Evolutionary conservation across 2,888 invertebrate genomes (phyloP), one percentile per base, ranked within the genome.

Genomic region (Selenia dentaria): DNA sequence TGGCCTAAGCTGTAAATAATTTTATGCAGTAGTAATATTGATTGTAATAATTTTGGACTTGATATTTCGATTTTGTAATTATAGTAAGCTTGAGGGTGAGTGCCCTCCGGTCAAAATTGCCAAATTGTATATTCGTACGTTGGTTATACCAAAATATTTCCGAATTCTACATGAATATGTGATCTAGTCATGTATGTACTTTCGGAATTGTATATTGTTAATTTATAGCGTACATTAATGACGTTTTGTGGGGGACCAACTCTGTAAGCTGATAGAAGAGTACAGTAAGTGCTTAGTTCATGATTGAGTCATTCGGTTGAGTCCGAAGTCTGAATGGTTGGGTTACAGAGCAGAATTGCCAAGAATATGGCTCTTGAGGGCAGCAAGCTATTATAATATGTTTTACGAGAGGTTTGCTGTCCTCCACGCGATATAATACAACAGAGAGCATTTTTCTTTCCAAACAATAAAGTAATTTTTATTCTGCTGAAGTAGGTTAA

Each of bases 161-260:
- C 89, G 90, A 90, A 90, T 86, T 86, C 88, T 90, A 79, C 90
- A 90, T 90, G 90, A 88, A 87, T 83, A 89, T 86, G 79, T 84
- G 80, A 89, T 90, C 90, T 90, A 90, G 90, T 89, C 90, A 74
- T 88, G 89, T 90, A 89, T 87, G 89, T 89, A 84, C 86, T 89
- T 86, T 90, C 90, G 90, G 90, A 90, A 86, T 82, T 81, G 79
- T 84, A 83, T 78, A 80, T 79, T 86, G 78, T 82, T 84, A 75
- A 86, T 84, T 86, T 83, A 79, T 86, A 88, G 83, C 72, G 71
- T 83, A 83, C 81, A 77, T 74, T 76, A 75, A 71, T 77, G 77
- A 76, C 67, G 74, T 83, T 74, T 8, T 77, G 76, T 81, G 74
- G 78, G 90, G 90, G 90, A 90, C 90, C 90, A 90, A 89, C 86